Evolutionary conservation across 1,140 invertebrate species (phyloP), one percentile per base, ranked within the genome.

Genomic region (Marisa cornuarietis): DNA sequence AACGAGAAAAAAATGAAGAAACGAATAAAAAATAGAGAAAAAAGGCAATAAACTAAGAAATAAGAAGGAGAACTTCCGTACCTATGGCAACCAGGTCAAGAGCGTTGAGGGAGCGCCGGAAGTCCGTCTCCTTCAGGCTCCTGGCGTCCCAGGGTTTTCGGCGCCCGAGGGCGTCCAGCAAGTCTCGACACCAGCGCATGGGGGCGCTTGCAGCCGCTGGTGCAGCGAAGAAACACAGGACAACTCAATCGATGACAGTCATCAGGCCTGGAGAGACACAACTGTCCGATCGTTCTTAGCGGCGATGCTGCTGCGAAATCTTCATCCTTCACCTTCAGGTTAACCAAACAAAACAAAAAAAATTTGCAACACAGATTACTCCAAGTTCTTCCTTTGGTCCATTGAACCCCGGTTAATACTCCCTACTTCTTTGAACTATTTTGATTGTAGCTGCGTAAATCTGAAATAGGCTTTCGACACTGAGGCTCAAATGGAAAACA

Each of bases 41-140:
- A 26, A 68, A 24, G 16, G 58, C 20, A 31, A 31, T 16, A 24
- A 74, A 42, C 6, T 42, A 31, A 72, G 51, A 49, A 18, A 13
- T 24, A n/a, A 16, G 20, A 52, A 24, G 18, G 24, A 8, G 13
- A 54, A 80, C 86, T n/a, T n/a, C n/a, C n/a, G 84, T 82, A 89
- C 88, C 88, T 66, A 89, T 78, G 10, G 84, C 86, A 24, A 88
- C 76, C 8, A 88, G 80, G n/a, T 88, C 88, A 6, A 89, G 63
- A 6, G 86, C 77, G n/a, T 82, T 85, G 13, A 88, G 83, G 78
- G 82, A 83, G 72, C 87, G 79, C 61, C 81, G 83, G 26, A 87
- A 81, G 63, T 83, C 79, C 8, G 85, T 85, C 22, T 85, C 81
- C 26, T 88, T 79, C 16, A 88, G 61, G 20, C 78, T 85, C 26